phyloP scores from a whole-genome alignment of 2,113 vertebrate genomes.

The Callipepla squamata region DNA sequence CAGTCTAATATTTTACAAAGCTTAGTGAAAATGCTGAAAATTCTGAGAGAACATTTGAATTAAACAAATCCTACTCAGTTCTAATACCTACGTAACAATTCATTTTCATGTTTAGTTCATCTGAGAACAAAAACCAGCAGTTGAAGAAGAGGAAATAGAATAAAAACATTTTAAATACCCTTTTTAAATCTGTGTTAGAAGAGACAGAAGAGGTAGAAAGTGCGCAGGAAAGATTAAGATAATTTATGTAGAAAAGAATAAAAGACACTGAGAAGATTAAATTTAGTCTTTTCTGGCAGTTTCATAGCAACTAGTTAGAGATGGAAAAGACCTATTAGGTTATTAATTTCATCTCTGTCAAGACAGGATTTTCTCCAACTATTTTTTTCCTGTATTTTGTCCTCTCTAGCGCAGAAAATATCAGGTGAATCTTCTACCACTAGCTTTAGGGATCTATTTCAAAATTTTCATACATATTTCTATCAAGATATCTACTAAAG shows the following conservation, averaged over 20 bases:
- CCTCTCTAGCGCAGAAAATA: background rate
- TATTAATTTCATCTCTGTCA: conserved; percentile 46
- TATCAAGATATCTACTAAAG: background rate
- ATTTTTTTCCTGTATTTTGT: conserved; percentile 13
- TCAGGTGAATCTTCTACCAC: conserved; percentile 8
- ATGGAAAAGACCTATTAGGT: conserved; percentile 47
- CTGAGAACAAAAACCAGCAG: background rate
- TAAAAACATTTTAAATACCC: conserved; percentile 27
- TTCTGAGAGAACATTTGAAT: background rate
- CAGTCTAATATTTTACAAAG: background rate
- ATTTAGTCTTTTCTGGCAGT: conserved; percentile 37
- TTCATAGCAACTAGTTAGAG: conserved; percentile 55
- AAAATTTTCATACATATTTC: conserved; percentile 17
- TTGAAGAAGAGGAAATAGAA: conserved; percentile 31
- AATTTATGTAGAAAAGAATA: conserved; percentile 40
- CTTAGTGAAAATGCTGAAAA: background rate
- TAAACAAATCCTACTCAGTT: background rate
- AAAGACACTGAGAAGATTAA: conserved; percentile 57
- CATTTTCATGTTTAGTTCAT: background rate
- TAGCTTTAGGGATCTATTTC: conserved; percentile 22
- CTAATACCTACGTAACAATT: background rate
- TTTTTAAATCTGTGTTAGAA: conserved; percentile 17
- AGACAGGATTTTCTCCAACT: conserved; percentile 27
- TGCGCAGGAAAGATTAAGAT: background rate
- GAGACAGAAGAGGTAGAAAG: conserved; percentile 9